These are phyloP conservation scores for Todiramphus chloris DNA, from an alignment of 2,113 vertebrate species.

Conservation along the genomic window DNA sequence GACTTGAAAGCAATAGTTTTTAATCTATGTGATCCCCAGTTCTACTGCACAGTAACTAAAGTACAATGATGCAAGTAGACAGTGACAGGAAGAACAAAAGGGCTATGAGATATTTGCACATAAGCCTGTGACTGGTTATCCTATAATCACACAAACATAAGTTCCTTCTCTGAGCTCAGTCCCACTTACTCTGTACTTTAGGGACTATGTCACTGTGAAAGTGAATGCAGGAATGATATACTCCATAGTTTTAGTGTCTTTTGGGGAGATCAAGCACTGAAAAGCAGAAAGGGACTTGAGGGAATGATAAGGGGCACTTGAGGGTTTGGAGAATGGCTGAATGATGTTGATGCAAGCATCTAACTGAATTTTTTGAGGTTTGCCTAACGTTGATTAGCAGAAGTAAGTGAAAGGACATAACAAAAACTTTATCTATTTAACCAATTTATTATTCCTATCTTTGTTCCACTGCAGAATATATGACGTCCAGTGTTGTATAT, in stretches of 20 bases:
- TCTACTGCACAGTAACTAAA: conserved; percentile 9
- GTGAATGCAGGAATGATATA: not conserved
- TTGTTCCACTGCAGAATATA: not conserved
- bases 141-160: not conserved
- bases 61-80: not conserved
- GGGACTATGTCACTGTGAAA: not conserved
- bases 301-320: not conserved
- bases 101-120: not conserved
- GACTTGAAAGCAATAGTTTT: conserved; percentile 51
- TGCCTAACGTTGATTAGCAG: not conserved
- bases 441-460: not conserved
- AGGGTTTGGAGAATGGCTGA: not conserved
- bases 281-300: not conserved
- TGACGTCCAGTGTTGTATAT: not conserved
- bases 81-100: not conserved
- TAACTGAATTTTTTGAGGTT: not conserved
- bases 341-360: not conserved
- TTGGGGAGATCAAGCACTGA: not conserved
- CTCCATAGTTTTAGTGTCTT: not conserved
- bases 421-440: not conserved
- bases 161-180: not conserved
- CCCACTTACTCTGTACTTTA: not conserved
- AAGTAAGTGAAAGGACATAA: not conserved
- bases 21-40: conserved; percentile 41
- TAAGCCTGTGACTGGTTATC: not conserved